A percentile compares a stretch with the other conserved stretches of the same genome.
phyloP scores from a whole-genome alignment of 1,140 invertebrate species.

The Octopus sinensis region DNA sequence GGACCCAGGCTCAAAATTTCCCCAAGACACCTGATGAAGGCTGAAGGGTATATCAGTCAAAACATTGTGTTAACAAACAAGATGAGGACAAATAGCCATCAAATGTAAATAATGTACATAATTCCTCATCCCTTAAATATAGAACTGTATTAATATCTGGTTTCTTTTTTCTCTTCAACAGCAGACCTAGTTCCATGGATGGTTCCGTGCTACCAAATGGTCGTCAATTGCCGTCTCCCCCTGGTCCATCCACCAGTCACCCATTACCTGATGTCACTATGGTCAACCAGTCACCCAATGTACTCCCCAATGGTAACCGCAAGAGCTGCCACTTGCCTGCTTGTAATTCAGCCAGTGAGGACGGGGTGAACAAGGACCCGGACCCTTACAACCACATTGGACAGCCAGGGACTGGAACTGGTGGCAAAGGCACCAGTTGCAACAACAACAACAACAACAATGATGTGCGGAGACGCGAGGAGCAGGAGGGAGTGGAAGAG shows the following conservation, averaged over 20 bases:
- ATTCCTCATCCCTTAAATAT: too few relatives aligned
- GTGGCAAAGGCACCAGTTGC: too few relatives aligned
- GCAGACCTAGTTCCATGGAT: constrained; percentile 13
- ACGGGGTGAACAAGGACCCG: not conserved
- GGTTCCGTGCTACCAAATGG: constrained; percentile 6
- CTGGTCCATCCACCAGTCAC: not conserved
- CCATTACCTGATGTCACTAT: not conserved
- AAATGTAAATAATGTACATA: too few relatives aligned
- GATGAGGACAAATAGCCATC: too few relatives aligned
- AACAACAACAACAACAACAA: not conserved
- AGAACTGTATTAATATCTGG: too few relatives aligned
- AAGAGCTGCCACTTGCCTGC: not conserved
- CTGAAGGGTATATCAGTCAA: too few relatives aligned
- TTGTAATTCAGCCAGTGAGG: not conserved
- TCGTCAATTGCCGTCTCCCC: constrained; percentile 10
- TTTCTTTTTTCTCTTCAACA: not conserved
- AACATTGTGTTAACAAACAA: too few relatives aligned
- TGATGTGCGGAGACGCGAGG: not conserved
- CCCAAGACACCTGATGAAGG: too few relatives aligned
- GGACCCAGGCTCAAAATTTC: too few relatives aligned
- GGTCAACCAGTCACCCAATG: not conserved
- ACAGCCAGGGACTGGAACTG: not conserved
- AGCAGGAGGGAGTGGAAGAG: not conserved
- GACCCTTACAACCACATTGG: constrained; percentile 10
- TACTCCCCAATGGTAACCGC: not conserved